Percentiles rank a stretch among this genome's conserved stretches.
These are phyloP conservation scores for Branchipolynoe longqiensis DNA, from an alignment of 2,888 invertebrate genomes.

Conservation along the genomic window DNA sequence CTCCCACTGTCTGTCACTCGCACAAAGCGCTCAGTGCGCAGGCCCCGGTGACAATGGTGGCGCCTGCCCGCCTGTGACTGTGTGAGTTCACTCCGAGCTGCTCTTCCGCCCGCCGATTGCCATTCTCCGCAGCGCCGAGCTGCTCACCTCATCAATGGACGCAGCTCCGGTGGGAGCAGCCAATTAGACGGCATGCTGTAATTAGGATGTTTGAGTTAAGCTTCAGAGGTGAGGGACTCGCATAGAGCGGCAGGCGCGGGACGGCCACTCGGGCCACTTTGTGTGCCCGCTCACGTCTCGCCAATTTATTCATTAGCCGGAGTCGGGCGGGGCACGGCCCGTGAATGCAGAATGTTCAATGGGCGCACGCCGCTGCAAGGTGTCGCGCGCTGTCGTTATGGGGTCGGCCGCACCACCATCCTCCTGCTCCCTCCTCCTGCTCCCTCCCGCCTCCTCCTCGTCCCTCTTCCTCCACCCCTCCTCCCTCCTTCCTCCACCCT, in stretches of 20 bases:
- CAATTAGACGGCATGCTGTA: conserved; percentile 51
- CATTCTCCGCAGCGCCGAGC: conserved; percentile 14
- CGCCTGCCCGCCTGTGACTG: too few species aligned
- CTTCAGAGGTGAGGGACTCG: conserved; percentile 49
- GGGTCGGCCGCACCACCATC: too few species aligned
- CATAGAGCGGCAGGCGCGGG: background rate
- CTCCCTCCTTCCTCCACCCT: too few species aligned
- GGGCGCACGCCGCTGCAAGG: conserved; percentile 11
- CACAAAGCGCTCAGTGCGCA: too few species aligned
- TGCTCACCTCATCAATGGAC: conserved; percentile 45
- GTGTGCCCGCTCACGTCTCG: conserved; percentile 50
- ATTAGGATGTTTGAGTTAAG: conserved; percentile 57
- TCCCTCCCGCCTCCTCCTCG: too few species aligned
- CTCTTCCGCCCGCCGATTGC: too few species aligned
- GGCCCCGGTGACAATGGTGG: too few species aligned
- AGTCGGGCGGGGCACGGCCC: conserved; percentile 16
- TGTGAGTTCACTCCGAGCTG: too few species aligned
- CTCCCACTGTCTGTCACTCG: too few species aligned
- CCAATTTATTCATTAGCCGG: conserved; percentile 60
- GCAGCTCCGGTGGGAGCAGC: conserved; percentile 38
- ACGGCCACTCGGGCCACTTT: conserved; percentile 4
- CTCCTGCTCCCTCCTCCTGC: too few species aligned
- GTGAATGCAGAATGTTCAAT: conserved; percentile 38
- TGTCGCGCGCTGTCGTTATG: too few species aligned
- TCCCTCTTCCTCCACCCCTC: too few species aligned